Conservation (phyloP, 2,113 vertebrate genomes). For the Clarias macrocephalus region DNA sequence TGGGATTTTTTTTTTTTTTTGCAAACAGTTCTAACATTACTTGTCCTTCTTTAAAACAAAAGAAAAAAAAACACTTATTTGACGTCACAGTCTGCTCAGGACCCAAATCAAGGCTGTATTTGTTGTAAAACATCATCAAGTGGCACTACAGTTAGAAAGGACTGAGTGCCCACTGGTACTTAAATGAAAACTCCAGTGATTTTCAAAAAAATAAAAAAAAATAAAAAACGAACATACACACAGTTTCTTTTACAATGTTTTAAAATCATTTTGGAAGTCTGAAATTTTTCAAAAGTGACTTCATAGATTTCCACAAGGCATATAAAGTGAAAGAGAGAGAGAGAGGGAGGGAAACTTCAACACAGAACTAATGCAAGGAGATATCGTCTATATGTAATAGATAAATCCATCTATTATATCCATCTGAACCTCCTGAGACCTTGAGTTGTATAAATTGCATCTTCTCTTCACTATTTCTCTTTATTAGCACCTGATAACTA, state of each 20-base stretch:
- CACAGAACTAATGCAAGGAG: background rate
- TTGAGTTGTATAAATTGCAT: too few relatives aligned
- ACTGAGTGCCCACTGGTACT: slow-evolving; percentile 27
- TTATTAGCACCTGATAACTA: too few relatives aligned
- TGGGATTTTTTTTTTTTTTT: slow-evolving; percentile 9
- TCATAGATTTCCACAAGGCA: slow-evolving; percentile 18
- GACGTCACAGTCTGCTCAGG: slow-evolving; percentile 30
- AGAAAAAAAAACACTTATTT: slow-evolving; percentile 1
- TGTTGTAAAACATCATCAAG: slow-evolving; percentile 32
- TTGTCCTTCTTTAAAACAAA: background rate
- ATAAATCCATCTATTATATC: background rate
- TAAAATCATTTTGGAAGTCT: background rate
- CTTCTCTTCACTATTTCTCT: too few relatives aligned
- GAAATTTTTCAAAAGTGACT: background rate
- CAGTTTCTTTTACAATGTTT: background rate
- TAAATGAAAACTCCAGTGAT: slow-evolving; percentile 14
- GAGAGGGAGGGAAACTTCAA: background rate
- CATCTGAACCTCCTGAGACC: background rate
- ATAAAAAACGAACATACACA: too few relatives aligned
- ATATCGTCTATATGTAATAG: background rate
- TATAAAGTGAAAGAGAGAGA: background rate
- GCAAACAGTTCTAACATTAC: slow-evolving; percentile 10
- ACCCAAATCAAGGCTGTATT: slow-evolving; percentile 20
- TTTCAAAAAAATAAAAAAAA: background rate
- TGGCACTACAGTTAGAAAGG: slow-evolving; percentile 6